Base-by-base conservation (phyloP, 1,140 invertebrate species). In the Teleogryllus occipitalis region DNA sequence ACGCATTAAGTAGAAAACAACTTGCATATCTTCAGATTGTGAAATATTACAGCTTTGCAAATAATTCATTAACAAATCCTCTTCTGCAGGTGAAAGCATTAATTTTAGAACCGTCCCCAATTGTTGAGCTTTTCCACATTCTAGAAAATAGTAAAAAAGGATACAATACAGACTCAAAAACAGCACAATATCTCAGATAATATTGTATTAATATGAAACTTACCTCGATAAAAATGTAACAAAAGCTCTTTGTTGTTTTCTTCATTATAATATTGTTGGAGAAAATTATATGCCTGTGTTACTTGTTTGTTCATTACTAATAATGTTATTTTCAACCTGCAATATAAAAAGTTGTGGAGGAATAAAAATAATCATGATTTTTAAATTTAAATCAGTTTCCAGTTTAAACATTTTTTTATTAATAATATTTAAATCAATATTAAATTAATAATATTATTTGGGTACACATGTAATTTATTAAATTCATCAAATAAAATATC, bases 301-400 rank as follows among this genome's bases (percentile, higher is more conserved):
- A 90, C 87, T 47, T 90, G 82, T 12, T 88, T 88, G 84, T 90
- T 89, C 39, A 89, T 88, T 6, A 92, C 86, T 0, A 91, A 86
- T 0, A 92, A 83, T 22, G 87, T 88, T 8, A 91, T 82, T 47
- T 86, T 84, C 8, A 88, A 82, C 78, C 79, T 79, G 49, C 12
- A 83, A 65, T 14, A 65, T 14, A 65, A 65, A 65, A 7, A 18
- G 54, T 65, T 65, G 18, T 3, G 3, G 54, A 65, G 54, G 7
- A 65, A 65, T n/a, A n/a, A n/a, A n/a, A n/a, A n/a, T n/a, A 65
- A 65, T 14, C 18, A 18, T 65, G 18, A 65, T 18, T 65, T 14
- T 18, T 65, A 65, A 14, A 65, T 65, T 14, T 3, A 18, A 65
- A 65, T 14, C 27, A 39, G 27, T 39, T 39, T 39, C 5, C 27